Evolutionary conservation across 53 echinoderm and acorn worm species (phyloP), one percentile per base, ranked within the genome.

Genomic region (Crossaster papposus): DNA sequence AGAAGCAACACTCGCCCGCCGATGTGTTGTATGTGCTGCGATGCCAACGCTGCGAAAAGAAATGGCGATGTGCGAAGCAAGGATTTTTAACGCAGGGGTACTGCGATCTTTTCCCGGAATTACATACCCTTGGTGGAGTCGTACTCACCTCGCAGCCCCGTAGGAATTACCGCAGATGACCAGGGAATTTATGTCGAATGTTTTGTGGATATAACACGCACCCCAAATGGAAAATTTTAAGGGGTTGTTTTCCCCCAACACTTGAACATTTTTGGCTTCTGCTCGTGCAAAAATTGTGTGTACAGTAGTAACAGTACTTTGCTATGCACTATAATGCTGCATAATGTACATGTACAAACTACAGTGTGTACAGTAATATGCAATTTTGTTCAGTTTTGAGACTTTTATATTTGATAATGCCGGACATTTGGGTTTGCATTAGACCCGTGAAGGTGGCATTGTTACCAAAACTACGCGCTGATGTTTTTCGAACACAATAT

Each of bases 91-190:
- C 75, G 36, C 54, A 54, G 62, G 50, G 58, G 14, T 36, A 77
- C 26, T 75, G 75, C 77, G 50, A 54, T 54, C 80, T 77, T 26
- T 87, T 76, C 87, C 2, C 52, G 87, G 87, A 87, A 54, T 85
- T 76, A 76, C 77, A 26, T 35, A 77, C 87, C 87, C 37, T 62
- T 62, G 54, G 77, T 87, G 87, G 87, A 87, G 35, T 87, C 55
- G 28, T 87, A 87, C 77, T 63, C 77, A 87, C 87, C 87, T 51
- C 62, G 76, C 63, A 75, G 76, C 62, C 63, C 75, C 87, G 37
- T 87, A 36, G 77, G 77, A 87, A 76, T 87, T 87, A 75, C 87
- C 87, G 87, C 87, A 87, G 87, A 87, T 87, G 77, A 58, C 87
- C 87, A 76, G 87, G 87, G 77, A 87, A 77, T 87, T 55, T 87